A percentile compares a stretch with the other conserved stretches of the same genome.
Evolutionary conservation across 1,140 invertebrate genomes (phyloP).

Genomic region (Zaprionus africanus): DNA sequence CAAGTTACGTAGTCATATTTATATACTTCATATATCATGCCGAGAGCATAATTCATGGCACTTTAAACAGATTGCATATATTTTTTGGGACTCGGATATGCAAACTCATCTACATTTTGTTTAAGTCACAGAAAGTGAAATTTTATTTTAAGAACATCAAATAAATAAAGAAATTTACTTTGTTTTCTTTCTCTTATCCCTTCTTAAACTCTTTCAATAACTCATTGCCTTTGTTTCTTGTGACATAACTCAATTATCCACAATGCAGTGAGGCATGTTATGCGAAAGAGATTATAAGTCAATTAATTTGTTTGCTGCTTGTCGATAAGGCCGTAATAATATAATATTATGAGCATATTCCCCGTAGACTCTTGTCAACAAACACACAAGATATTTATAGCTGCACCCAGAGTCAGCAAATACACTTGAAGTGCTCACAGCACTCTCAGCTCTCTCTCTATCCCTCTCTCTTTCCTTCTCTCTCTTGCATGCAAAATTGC

Average conservation of each 20-base stretch:
- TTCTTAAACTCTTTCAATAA: background rate
- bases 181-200: background rate
- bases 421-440: background rate
- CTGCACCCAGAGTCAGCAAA: background rate
- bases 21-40: background rate
- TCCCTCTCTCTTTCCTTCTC: background rate
- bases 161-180: too few relatives aligned
- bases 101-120: too few relatives aligned
- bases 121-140: too few relatives aligned
- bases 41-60: background rate
- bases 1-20: background rate
- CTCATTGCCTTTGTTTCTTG: background rate
- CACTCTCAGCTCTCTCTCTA: background rate
- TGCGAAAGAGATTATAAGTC: slow-evolving; percentile 30
- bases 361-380: slow-evolving; percentile 52
- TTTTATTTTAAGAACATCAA: too few relatives aligned
- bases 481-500: background rate
- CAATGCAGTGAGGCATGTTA: background rate
- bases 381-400: background rate
- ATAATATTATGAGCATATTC: slow-evolving; percentile 33
- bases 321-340: slow-evolving; percentile 37
- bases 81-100: too few relatives aligned
- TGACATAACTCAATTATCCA: slow-evolving; percentile 1
- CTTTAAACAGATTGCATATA: background rate
- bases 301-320: slow-evolving; percentile 29